Evolutionary conservation across 2,888 invertebrate genomes (phyloP).

Genomic region (Ditylenchus weischeri): DNA sequence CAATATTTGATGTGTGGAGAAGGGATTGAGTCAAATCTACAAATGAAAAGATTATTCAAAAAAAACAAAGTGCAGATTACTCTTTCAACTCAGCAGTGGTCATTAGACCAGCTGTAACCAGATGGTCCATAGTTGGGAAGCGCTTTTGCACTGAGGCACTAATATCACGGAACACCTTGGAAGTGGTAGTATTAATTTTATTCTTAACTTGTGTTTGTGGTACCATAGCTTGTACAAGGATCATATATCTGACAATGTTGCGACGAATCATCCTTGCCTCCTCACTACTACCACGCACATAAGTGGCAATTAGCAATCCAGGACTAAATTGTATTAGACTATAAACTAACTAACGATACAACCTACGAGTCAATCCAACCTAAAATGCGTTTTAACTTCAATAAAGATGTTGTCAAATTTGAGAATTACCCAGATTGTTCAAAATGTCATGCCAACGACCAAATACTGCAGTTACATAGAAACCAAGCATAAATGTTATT

Average conservation of each 20-base stretch:
- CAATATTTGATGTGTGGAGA: conserved; percentile 53
- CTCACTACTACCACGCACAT: conserved; percentile 43
- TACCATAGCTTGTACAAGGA: conserved; percentile 45
- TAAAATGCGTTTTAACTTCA: too few relatives aligned
- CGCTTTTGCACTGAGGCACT: conserved; percentile 50
- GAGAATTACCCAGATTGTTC: conserved; percentile 38
- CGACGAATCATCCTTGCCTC: conserved; percentile 44
- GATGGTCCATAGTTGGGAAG: conserved; percentile 54
- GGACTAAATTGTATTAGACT: conserved; percentile 38
- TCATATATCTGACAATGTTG: conserved; percentile 50
- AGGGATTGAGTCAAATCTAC: conserved; percentile 36
- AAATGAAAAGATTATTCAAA: not conserved
- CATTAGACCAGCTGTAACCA: conserved; percentile 43
- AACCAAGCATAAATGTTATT: conserved; percentile 53
- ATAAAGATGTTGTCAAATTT: too few relatives aligned
- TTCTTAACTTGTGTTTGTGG: not conserved
- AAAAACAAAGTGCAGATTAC: not conserved
- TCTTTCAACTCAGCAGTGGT: conserved; percentile 50
- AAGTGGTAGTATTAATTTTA: too few relatives aligned
- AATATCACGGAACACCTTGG: conserved; percentile 43
- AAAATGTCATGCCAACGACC: conserved; percentile 42
- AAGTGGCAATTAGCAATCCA: conserved; percentile 45
- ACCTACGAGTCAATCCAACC: conserved; percentile 56
- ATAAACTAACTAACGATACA: not conserved
- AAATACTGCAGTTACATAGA: conserved; percentile 55